These are phyloP conservation scores for Ammospiza caudacuta DNA, from an alignment of 2,113 vertebrate species.

Conservation along the genomic window DNA sequence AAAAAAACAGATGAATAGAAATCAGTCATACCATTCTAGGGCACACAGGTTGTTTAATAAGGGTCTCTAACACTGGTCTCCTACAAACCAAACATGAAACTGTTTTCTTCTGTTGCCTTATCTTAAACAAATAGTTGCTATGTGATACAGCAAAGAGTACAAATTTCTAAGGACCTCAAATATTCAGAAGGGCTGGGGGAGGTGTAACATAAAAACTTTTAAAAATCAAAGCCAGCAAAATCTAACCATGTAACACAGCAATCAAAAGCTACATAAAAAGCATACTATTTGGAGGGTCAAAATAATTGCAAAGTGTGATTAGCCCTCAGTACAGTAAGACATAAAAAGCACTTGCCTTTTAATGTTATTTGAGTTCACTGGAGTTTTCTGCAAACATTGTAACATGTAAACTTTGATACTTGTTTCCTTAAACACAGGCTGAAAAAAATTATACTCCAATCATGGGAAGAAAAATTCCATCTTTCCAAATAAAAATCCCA, in stretches of 20 bases:
- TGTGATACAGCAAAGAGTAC: neutral
- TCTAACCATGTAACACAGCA: neutral
- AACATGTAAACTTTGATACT: neutral
- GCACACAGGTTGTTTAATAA: neutral
- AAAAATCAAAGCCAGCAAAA: neutral
- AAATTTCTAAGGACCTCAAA: neutral
- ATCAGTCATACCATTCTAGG: neutral
- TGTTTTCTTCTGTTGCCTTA: neutral
- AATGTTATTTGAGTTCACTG: neutral
- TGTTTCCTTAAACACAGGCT: neutral
- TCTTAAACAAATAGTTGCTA: neutral
- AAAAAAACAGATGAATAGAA: neutral
- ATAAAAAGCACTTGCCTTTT: neutral
- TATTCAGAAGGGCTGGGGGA: neutral
- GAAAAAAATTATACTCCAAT: neutral
- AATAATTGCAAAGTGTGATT: neutral
- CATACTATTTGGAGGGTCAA: neutral
- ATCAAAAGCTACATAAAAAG: neutral
- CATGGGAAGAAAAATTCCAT: neutral
- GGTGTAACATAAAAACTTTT: neutral
- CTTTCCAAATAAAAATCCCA: neutral
- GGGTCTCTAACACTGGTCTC: neutral
- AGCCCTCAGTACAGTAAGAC: neutral
- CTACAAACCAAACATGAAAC: neutral
- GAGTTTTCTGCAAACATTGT: neutral